Evolutionary conservation across 2,113 vertebrate species (phyloP).

Genomic region (Spea bombifrons): DNA sequence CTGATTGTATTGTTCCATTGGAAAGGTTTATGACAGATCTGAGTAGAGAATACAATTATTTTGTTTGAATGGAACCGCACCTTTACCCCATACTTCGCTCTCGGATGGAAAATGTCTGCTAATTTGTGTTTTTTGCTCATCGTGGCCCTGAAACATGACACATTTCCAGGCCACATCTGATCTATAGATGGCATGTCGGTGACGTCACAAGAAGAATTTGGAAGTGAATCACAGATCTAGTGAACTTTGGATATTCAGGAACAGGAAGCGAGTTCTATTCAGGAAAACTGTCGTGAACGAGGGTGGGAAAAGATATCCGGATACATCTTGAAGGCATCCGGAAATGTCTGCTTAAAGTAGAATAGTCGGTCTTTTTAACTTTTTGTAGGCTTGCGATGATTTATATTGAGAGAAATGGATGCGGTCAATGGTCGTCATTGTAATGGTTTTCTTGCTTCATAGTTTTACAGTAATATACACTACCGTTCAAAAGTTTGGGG

Average conservation of each 20-base stretch:
- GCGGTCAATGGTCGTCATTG: too few species aligned
- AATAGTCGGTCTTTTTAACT: not conserved
- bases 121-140: not conserved
- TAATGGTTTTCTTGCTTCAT: too few species aligned
- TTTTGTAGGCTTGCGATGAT: not conserved
- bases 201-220: not conserved
- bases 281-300: not conserved
- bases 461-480: too few species aligned
- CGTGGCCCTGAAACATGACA: not conserved
- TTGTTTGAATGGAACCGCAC: too few species aligned
- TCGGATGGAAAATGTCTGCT: too few species aligned
- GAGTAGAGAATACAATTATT: too few species aligned
- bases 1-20: too few species aligned
- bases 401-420: not conserved
- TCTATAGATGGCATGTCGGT: not conserved
- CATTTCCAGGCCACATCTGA: conserved; percentile 17
- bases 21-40: too few species aligned
- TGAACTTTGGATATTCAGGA: conserved; percentile 2
- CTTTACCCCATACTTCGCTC: too few species aligned
- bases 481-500: too few species aligned
- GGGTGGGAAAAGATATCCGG: not conserved
- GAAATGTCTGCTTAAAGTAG: not conserved
- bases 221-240: conserved; percentile 16
- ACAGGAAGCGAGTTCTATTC: conserved; percentile 14
- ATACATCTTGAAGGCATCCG: not conserved